phyloP scores from a whole-genome alignment of 1,140 invertebrate genomes.

The Drosophila varians region DNA sequence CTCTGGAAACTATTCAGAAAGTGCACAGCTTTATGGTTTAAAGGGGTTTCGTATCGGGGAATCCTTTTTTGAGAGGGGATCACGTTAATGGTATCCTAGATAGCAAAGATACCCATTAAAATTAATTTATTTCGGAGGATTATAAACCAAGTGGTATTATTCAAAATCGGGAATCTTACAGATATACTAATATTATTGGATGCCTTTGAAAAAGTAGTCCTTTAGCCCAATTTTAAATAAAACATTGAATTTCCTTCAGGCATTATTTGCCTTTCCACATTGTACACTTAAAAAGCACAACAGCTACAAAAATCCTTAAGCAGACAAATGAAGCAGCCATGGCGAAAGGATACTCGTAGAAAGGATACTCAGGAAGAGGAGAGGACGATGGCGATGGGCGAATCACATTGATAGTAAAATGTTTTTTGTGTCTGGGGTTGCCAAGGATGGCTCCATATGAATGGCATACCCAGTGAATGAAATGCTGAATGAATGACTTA shows the following conservation, averaged over 20 bases:
- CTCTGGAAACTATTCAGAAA: not conserved
- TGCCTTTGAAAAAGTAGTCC: too few species aligned
- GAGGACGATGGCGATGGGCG: conserved; percentile 12
- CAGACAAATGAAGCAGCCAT: conserved; percentile 9
- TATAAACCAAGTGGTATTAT: too few species aligned
- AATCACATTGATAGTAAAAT: conserved; percentile 30
- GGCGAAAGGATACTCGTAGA: not conserved
- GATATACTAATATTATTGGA: too few species aligned
- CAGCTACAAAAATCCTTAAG: conserved; percentile 15
- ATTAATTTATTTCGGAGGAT: too few species aligned
- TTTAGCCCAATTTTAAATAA: not conserved
- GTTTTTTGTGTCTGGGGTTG: conserved; percentile 28
- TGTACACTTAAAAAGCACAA: conserved; percentile 16
- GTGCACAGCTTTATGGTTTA: not conserved
- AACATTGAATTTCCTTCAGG: not conserved
- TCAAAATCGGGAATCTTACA: too few species aligned
- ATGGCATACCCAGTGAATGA: conserved; percentile 11
- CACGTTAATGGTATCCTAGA: too few species aligned
- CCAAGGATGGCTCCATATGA: conserved; percentile 17
- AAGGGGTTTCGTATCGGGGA: too few species aligned
- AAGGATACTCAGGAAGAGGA: not conserved
- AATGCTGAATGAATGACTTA: conserved; percentile 8
- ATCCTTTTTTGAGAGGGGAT: too few species aligned
- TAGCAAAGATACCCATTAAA: too few species aligned
- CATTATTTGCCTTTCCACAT: not conserved